Percentiles rank a stretch among this genome's conserved stretches.
phyloP scores from a whole-genome alignment of 1,140 invertebrate species.

The Aleiodes sp. region DNA sequence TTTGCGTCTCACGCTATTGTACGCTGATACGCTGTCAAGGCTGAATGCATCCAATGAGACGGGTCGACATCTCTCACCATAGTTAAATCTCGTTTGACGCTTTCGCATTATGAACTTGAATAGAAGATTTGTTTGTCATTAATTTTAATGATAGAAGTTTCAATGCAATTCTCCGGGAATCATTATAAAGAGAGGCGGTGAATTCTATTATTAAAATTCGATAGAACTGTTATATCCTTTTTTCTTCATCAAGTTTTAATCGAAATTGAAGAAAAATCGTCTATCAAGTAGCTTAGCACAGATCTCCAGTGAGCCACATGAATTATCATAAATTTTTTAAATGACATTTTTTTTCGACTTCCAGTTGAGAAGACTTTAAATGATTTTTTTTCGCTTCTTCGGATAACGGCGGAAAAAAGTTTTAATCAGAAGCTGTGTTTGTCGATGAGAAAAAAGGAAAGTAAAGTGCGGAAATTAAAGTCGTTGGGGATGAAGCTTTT shows the following conservation, averaged over 20 bases:
- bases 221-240: too few species aligned
- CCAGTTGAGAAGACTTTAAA: neutral
- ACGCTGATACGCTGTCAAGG: slow-evolving; percentile 87
- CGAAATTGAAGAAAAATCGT: too few species aligned
- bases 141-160: slow-evolving; percentile 19
- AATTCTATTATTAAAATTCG: too few species aligned
- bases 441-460: slow-evolving; percentile 8
- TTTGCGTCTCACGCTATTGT: slow-evolving; percentile 79
- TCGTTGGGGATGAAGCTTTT: slow-evolving; percentile 9
- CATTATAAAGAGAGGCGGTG: too few species aligned
- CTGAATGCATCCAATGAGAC: slow-evolving; percentile 89
- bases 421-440: slow-evolving; percentile 16
- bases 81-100: slow-evolving; percentile 74
- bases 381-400: neutral
- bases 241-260: too few species aligned
- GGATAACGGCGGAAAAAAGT: neutral
- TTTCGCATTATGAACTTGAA: slow-evolving; percentile 76
- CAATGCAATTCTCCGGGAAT: slow-evolving; percentile 15
- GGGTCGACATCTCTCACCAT: slow-evolving; percentile 86
- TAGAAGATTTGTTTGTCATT: slow-evolving; percentile 18
- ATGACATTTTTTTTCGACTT: neutral
- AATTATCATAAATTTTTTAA: slow-evolving; percentile 1
- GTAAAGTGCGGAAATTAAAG: neutral
- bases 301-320: neutral
- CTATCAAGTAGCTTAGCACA: too few species aligned